Percentiles rank a stretch among this genome's conserved stretches.
Conservation (phyloP, 2,113 vertebrate species). For the Serinus canaria region DNA sequence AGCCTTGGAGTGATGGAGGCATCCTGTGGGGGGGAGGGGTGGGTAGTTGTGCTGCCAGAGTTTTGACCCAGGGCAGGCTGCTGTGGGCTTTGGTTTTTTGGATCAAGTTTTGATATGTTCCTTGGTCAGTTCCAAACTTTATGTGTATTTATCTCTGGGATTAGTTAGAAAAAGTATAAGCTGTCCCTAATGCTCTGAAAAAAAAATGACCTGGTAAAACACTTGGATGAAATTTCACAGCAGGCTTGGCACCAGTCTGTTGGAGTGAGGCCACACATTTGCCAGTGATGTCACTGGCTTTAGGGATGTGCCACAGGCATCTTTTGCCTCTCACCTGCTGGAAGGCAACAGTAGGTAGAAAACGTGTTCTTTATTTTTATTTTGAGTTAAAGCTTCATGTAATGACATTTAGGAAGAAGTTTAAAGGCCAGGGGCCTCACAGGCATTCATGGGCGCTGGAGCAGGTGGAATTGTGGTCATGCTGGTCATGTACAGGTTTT, state of each 20-base stretch:
- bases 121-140: not conserved
- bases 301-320: not conserved
- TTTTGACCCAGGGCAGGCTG: not conserved
- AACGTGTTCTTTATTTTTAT: not conserved
- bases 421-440: not conserved
- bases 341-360: not conserved
- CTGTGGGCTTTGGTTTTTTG: not conserved
- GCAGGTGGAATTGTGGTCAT: not conserved
- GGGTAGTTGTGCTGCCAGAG: not conserved
- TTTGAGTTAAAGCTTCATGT: not conserved
- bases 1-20: not conserved
- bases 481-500: not conserved
- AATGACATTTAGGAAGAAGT: not conserved
- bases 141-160: not conserved
- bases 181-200: not conserved
- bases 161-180: not conserved
- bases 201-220: not conserved
- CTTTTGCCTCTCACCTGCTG: not conserved
- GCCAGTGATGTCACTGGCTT: not conserved
- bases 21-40: too few species aligned
- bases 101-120: not conserved
- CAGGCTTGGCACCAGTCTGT: not conserved
- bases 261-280: fast-evolving
- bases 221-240: not conserved
- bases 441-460: fast-evolving